Percentiles rank a stretch among this genome's conserved stretches.
Conservation (phyloP, 2,113 vertebrate species). For the Eretmodus cyanostictus region DNA sequence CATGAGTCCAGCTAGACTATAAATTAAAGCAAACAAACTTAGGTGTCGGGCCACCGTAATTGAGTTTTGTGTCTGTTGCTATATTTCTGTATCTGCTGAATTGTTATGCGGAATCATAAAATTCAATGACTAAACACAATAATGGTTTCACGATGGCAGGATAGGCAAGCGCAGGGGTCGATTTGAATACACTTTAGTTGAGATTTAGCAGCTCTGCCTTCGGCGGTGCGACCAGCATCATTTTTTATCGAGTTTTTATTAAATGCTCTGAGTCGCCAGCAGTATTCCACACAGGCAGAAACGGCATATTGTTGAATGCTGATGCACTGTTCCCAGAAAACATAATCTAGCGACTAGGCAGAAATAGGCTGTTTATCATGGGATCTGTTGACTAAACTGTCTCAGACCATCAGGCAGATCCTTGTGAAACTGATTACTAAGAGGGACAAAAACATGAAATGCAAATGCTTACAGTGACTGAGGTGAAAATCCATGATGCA, state of each 20-base stretch:
- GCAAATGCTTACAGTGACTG: slow-evolving; percentile 40
- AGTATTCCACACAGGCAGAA: slow-evolving; percentile 27
- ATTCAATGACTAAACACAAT: slow-evolving; percentile 65
- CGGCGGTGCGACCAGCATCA: slow-evolving; percentile 13
- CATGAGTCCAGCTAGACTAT: slow-evolving; percentile 17
- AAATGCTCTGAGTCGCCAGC: slow-evolving; percentile 39
- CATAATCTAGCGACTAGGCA: slow-evolving; percentile 31
- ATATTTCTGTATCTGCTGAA: slow-evolving; percentile 38
- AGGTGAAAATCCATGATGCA: slow-evolving; percentile 10
- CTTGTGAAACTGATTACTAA: slow-evolving; percentile 45
- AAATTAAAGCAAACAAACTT: slow-evolving; percentile 58
- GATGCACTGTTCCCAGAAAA: slow-evolving; percentile 21
- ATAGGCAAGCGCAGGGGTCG: slow-evolving; percentile 3
- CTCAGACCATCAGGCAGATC: slow-evolving; percentile 52
- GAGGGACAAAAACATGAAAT: slow-evolving; percentile 28
- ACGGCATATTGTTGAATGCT: slow-evolving; percentile 41
- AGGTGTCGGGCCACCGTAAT: slow-evolving; percentile 36
- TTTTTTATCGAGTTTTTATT: slow-evolving; percentile 63
- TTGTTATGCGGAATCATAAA: slow-evolving; percentile 64
- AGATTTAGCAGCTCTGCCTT: slow-evolving; percentile 57
- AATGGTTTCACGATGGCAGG: slow-evolving; percentile 48
- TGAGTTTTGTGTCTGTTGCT: slow-evolving; percentile 53
- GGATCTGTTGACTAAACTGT: slow-evolving; percentile 54
- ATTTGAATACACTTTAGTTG: slow-evolving; percentile 49
- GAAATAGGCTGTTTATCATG: slow-evolving; percentile 46